Conservation (phyloP, 35 echinoderm and acorn worm genomes). For the Holothuria glaberrima region DNA sequence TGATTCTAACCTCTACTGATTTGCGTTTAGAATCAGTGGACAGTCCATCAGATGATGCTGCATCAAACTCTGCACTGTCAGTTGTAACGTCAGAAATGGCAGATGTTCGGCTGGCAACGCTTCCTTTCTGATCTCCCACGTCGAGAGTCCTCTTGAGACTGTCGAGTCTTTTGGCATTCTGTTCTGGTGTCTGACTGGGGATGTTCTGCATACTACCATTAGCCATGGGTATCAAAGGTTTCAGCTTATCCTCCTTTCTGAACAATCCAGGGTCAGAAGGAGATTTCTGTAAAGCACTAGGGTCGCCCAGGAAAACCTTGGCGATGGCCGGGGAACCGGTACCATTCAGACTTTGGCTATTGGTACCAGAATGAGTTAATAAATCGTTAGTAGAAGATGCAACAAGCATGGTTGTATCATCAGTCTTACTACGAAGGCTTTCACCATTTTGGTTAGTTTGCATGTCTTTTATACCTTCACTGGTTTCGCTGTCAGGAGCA, state of each 20-base stretch:
- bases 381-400: constrained; percentile 17
- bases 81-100: background rate
- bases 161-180: background rate
- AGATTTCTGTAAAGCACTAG: constrained; percentile 29
- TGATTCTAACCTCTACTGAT: constrained; percentile 49
- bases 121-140: constrained; percentile 8
- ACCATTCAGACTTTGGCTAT: constrained; percentile 19
- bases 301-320: constrained; percentile 26
- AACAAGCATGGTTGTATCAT: constrained; percentile 17
- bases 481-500: constrained; percentile 14
- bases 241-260: background rate
- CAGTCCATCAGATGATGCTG: background rate
- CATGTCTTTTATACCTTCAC: background rate
- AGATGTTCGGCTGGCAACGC: constrained; percentile 28
- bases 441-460: constrained; percentile 31
- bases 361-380: constrained; percentile 28
- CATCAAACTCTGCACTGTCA: constrained; percentile 8
- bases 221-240: background rate
- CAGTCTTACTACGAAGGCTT: background rate
- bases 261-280: constrained; percentile 23
- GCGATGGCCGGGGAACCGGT: background rate
- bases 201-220: background rate
- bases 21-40: constrained; percentile 42
- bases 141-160: constrained; percentile 38
- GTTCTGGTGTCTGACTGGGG: background rate